Evolutionary conservation across 2,888 invertebrate species (phyloP).

Genomic region (Himalopsyche anomala): DNA sequence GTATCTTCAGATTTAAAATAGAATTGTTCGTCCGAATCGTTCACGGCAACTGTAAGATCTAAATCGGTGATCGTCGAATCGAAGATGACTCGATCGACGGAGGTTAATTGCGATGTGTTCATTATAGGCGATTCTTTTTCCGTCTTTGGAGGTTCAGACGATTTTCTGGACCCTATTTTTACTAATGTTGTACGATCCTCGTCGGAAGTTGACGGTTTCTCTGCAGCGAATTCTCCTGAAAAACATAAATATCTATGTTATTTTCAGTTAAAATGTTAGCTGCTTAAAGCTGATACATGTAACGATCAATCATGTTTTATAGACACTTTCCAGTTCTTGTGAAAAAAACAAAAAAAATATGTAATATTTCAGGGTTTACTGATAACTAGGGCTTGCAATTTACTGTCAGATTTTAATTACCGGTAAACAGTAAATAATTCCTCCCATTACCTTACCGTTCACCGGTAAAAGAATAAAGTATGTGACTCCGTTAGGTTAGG

Average conservation of each 20-base stretch:
- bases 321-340: too few relatives aligned
- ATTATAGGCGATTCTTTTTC: neutral
- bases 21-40: neutral
- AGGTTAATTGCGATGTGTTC: neutral
- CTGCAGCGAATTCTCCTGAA: neutral
- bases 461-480: too few relatives aligned
- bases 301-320: too few relatives aligned
- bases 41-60: neutral
- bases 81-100: neutral
- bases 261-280: too few relatives aligned
- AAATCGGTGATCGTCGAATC: conserved; percentile 2
- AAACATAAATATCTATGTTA: neutral
- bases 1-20: conserved; percentile 24
- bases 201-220: neutral
- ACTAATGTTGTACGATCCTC: neutral
- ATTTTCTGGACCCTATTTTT: neutral
- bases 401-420: too few relatives aligned
- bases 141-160: neutral
- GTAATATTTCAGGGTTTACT: too few relatives aligned
- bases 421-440: too few relatives aligned
- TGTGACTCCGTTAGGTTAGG: too few relatives aligned
- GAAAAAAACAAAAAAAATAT: too few relatives aligned
- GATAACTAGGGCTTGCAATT: too few relatives aligned
- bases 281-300: too few relatives aligned
- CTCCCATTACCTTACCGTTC: too few relatives aligned